Percentiles rank a stretch among this genome's conserved stretches.
Evolutionary conservation across 2,888 invertebrate genomes (phyloP).

Genomic region (Nematopogon swammerdamellus): DNA sequence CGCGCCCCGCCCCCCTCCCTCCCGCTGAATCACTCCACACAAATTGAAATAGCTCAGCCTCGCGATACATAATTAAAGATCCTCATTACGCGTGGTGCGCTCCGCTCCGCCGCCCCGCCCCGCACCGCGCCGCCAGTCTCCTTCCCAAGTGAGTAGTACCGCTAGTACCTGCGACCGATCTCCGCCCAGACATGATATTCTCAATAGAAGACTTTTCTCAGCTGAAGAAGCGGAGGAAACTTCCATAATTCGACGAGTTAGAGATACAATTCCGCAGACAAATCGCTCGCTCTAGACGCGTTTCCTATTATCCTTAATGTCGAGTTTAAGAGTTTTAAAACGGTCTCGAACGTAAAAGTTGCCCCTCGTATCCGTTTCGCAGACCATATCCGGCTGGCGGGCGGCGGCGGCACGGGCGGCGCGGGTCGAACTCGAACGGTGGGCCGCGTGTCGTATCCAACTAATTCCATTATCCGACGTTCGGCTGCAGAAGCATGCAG

Average conservation of each 20-base stretch:
- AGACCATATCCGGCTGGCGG: slow-evolving; percentile 31
- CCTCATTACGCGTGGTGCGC: slow-evolving; percentile 43
- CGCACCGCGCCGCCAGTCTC: slow-evolving; percentile 10
- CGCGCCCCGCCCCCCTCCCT: slow-evolving; percentile 32
- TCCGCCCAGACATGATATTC: too few species aligned
- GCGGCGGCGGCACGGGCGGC: too few species aligned
- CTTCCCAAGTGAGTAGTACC: too few species aligned
- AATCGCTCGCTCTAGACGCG: slow-evolving; percentile 40
- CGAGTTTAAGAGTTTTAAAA: slow-evolving; percentile 51
- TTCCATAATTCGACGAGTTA: slow-evolving; percentile 38
- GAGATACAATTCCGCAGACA: slow-evolving; percentile 41
- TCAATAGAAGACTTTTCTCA: too few species aligned
- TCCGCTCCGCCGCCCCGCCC: slow-evolving; percentile 9
- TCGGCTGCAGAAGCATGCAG: too few species aligned
- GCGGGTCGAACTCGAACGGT: slow-evolving; percentile 45
- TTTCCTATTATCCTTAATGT: slow-evolving; percentile 54
- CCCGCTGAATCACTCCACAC: slow-evolving; percentile 25
- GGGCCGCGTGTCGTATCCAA: slow-evolving; percentile 44
- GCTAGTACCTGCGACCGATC: too few species aligned
- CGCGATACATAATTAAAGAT: slow-evolving; percentile 54
- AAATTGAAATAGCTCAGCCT: slow-evolving; percentile 43
- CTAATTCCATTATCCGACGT: slow-evolving; percentile 31
- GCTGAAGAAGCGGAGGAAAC: slow-evolving; percentile 12
- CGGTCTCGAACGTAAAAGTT: slow-evolving; percentile 46
- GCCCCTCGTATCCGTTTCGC: slow-evolving; percentile 38